Base-by-base conservation (phyloP, 2,113 vertebrate genomes). In the Tachycineta bicolor region DNA sequence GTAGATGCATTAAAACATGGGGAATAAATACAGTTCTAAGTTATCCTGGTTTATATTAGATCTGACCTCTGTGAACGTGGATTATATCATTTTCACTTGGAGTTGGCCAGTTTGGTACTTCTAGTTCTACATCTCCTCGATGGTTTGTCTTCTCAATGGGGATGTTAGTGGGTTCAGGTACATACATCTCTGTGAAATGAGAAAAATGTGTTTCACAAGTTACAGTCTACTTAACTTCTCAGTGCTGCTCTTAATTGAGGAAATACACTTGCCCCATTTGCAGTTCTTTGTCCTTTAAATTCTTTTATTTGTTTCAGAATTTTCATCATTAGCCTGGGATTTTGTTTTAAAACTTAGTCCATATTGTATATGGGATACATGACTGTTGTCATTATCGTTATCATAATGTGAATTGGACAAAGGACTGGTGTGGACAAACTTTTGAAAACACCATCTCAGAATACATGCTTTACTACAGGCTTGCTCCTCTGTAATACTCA, bases 101-200 rank as follows among this genome's bases (percentile, higher is more conserved):
- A 24, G 98, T 99, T 67, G 98, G 98, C 98, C 98, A 98, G 89
- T 97, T 77, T 25, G 98, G 98, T 58, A 90, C 96, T 85, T 98
- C 97, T 31, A 97, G 88, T 87, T 98, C 98, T 49, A 77, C 74
- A 77, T 98, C 97, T 71, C 97, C 98, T 53, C 82, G 97, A 64
- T 97, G 98, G 93, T 99, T 98, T 39, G 98, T 98, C 96, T 99
- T 99, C 97, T 99, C 98, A 73, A 99, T 99, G 60, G 99, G 99
- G 31, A 99, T 94, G 50, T 99, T 99, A 65, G 99, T 99, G 46
- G 98, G 98, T 81, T 98, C 98, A 22, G 98, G 98, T 55, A 98
- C 97, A 50, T 99, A 98, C 97, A 98, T 98, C 93, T 99, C 98
- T 99, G 91, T 44, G 92, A 97, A 96, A 97, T 19, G 19, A 67